These are phyloP conservation scores for Cydia fagiglandana DNA, from an alignment of 1,140 invertebrate species.

Conservation along the genomic window DNA sequence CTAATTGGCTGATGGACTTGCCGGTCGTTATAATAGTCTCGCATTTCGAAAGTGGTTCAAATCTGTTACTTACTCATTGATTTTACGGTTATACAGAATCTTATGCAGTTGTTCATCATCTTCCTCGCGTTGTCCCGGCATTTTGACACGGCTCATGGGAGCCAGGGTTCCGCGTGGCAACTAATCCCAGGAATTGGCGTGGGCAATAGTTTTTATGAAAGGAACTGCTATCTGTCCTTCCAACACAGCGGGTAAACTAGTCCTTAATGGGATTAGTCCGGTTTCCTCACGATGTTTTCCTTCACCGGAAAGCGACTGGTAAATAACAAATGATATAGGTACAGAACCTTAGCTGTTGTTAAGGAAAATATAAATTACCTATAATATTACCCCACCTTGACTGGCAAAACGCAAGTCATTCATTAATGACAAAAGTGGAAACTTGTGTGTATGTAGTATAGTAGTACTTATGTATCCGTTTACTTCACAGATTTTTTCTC, in stretches of 20 bases:
- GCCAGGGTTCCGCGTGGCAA: too few relatives aligned
- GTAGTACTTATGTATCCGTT: background rate
- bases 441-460: background rate
- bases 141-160: too few relatives aligned
- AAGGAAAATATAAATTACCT: background rate
- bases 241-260: too few relatives aligned
- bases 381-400: background rate
- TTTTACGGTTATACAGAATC: background rate
- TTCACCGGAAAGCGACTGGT: too few relatives aligned
- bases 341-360: background rate
- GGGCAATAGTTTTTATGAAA: too few relatives aligned
- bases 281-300: too few relatives aligned
- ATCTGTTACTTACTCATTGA: background rate
- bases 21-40: background rate
- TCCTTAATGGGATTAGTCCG: too few relatives aligned
- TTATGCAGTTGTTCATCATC: background rate
- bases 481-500: background rate
- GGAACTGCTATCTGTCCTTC: too few relatives aligned
- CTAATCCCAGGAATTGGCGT: too few relatives aligned
- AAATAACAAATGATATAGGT: background rate
- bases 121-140: too few relatives aligned
- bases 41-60: background rate
- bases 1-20: background rate
- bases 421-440: too few relatives aligned
- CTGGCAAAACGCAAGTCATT: background rate